A percentile compares a stretch with the other conserved stretches of the same genome.
Conservation (phyloP, 2,113 vertebrate genomes). For the Semnornis frantzii region DNA sequence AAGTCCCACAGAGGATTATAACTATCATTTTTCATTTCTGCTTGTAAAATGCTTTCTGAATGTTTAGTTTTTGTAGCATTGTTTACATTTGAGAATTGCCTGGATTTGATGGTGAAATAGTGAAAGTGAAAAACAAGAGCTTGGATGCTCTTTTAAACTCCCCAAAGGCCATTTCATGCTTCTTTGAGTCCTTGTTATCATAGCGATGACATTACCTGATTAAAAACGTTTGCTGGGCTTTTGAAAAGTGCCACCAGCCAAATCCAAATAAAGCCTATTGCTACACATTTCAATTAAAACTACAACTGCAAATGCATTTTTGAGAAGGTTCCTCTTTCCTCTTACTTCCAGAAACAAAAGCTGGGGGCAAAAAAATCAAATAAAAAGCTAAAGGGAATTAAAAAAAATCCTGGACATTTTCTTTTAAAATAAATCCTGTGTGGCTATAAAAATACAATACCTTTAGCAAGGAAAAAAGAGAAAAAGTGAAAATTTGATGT, state of each 20-base stretch:
- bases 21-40: background rate
- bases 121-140: background rate
- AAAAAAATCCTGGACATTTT: rapidly evolving
- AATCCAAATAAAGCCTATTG: no score
- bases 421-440: background rate
- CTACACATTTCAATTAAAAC: background rate
- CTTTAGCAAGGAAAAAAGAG: background rate
- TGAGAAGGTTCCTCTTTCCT: background rate
- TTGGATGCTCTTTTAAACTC: background rate
- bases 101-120: background rate
- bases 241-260: no score
- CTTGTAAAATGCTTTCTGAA: background rate
- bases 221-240: no score
- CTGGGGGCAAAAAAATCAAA: background rate
- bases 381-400: background rate
- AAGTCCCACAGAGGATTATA: background rate
- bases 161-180: background rate
- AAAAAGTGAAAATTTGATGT: rapidly evolving
- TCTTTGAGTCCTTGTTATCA: background rate
- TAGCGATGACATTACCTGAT: background rate
- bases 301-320: background rate
- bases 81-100: background rate
- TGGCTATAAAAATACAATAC: rapidly evolving
- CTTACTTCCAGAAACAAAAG: rapidly evolving
- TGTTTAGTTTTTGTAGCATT: background rate